Evolutionary conservation across 2,797 vertebrate genomes (phyloP), one percentile per base, ranked within the genome.

Genomic region (Eulemur coronatus): DNA sequence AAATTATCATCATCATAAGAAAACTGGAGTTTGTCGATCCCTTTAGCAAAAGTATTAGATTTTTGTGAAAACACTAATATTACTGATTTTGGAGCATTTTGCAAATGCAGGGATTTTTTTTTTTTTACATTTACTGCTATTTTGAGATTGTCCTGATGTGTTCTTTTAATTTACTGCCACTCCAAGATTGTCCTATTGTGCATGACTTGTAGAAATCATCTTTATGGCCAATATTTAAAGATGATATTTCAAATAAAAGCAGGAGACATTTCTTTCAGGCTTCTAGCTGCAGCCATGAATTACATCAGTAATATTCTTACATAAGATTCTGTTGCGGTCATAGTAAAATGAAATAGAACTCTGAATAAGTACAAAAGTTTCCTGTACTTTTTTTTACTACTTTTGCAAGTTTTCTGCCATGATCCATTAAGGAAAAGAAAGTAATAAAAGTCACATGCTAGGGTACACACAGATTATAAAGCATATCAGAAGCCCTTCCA

Each of bases 281-380:
- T 89, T 98, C 94, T 95, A 91, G 89, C 78, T 96, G 91, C 13
- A 87, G 72, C 28, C 63, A 94, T 80, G 52, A 48, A 20, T 65
- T 65, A 55, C 2, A 70, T 91, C n/a, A 94, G 79, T 88, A 91
- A 72, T 82, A 94, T 0, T 0, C 91, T 76, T 81, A 92, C 1
- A 24, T 89, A 94, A 94, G 92, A 98, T 95, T 98, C 96, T 84
- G 46, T 22, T 95, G 94, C 96, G 20, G 81, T 96, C 84, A 96
- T 33, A 73, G 22, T 26, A 35, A 50, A 95, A 72, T 15, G 48
- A 91, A 87, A 95, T 26, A 89, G 38, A 93, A 50, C 73, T 88
- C 18, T 7, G 0, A 97, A 94, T 48, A 59, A 1, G 92, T 73
- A 91, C 85, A 80, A 92, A 91, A 73, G 41, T 86, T 97, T 86